Evolutionary conservation across 2,113 vertebrate genomes (phyloP), one percentile per base, ranked within the genome.

Genomic region (Ranitomeya variabilis): DNA sequence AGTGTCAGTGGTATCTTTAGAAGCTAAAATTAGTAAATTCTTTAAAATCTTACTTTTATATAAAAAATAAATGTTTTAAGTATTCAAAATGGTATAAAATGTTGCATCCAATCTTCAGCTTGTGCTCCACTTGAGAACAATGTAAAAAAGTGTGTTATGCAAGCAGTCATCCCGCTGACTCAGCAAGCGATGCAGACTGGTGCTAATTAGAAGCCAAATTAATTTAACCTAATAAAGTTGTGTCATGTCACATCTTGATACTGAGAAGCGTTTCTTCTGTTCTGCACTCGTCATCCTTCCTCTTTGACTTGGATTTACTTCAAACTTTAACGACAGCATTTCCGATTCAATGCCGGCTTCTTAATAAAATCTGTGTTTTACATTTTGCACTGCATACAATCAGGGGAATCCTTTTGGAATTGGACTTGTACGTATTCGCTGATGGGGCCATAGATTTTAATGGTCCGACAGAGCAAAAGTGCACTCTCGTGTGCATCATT

Each of bases 241-340:
- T 51, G 37, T 76, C n/a, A 51, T 83, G 80, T 82, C 57, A 76
- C 73, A 67, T 52, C 81, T 83, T 67, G 60, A 83, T 83, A 66
- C 81, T 26, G 26, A 19, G 57, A 62, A 81, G 23, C 16, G 5
- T 78, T 80, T 59, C 60, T 59, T 62, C 57, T 80, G 6, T 60
- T 60, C 57, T 45, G 79, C 26, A 45, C 26, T 21, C 78, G 23
- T 83, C 62, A 64, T 78, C 21, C 54, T 85, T 59, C 69, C 67
- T 85, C 55, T 19, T 57, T 37, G 83, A 15, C 85, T 86, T 86
- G 85, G 73, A 78, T 78, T 31, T 18, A 16, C 26, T 86, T 79
- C 74, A 66, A 66, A 66, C 59, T 66, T 51, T 67, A 57, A 76
- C 37, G 85, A 51, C 73, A 77, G 85, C 6, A 73, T 71, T 86